Conservation (phyloP, 2,797 vertebrate genomes). For the Myotis pilosus region DNA sequence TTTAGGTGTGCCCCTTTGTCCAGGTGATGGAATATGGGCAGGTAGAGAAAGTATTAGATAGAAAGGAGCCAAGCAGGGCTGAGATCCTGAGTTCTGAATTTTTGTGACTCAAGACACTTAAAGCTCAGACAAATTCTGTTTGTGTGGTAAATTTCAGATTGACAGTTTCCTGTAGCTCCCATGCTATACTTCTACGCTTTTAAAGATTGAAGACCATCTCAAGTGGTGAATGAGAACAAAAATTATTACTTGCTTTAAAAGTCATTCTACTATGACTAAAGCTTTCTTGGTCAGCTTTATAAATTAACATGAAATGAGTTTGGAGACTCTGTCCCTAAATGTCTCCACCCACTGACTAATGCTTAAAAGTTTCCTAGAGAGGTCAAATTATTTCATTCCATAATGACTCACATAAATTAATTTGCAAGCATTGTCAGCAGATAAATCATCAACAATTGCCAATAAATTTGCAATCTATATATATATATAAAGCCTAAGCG, state of each 20-base stretch:
- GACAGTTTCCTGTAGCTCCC: no score
- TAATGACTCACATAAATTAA: neutral
- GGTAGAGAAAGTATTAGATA: no score
- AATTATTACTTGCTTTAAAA: neutral
- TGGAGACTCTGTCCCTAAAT: neutral
- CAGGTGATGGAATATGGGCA: neutral
- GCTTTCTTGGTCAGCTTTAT: neutral
- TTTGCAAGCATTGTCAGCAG: neutral
- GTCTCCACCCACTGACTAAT: neutral
- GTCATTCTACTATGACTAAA: neutral
- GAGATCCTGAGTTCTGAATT: neutral
- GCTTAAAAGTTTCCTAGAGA: neutral
- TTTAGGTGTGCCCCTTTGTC: neutral
- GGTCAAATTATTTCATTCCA: neutral
- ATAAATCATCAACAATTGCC: neutral
- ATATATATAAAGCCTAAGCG: no score
- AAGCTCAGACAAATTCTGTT: neutral
- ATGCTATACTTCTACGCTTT: neutral
- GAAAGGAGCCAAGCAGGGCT: neutral
- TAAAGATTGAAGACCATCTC: neutral
- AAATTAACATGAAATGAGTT: neutral
- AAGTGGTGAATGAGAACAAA: neutral
- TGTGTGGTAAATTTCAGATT: neutral
- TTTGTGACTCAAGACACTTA: neutral
- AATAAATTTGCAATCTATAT: neutral